phyloP scores from a whole-genome alignment of 2,888 invertebrate genomes.

The Leptinotarsa peninsularis region DNA sequence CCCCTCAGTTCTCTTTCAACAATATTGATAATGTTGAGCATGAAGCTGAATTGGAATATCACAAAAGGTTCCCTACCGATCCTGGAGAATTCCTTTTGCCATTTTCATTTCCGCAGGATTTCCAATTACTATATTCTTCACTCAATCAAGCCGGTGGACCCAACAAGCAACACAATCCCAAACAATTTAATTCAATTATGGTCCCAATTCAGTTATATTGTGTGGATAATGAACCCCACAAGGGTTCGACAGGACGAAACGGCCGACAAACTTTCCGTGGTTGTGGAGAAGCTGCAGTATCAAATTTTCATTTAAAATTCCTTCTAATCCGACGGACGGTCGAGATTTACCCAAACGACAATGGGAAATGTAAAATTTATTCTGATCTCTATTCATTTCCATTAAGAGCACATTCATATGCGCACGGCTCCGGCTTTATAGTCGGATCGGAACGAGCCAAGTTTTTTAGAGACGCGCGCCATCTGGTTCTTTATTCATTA shows the following conservation, averaged over 20 bases:
- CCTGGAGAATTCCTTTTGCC: not conserved
- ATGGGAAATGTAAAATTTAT: conserved; percentile 43
- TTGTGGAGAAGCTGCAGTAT: conserved; percentile 31
- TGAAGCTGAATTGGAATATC: too few relatives aligned
- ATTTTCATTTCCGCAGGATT: not conserved
- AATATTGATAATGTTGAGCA: too few relatives aligned
- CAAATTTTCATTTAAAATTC: conserved; percentile 39
- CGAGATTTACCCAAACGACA: conserved; percentile 21
- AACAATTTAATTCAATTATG: conserved; percentile 39
- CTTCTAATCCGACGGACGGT: conserved; percentile 32
- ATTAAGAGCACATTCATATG: conserved; percentile 50
- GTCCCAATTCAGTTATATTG: conserved; percentile 39
- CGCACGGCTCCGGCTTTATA: conserved; percentile 24
- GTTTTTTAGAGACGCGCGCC: conserved; percentile 21
- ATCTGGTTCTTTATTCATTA: conserved; percentile 20
- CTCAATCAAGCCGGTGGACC: conserved; percentile 5
- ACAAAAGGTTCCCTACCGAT: not conserved
- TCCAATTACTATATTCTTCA: conserved; percentile 15
- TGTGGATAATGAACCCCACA: conserved; percentile 41
- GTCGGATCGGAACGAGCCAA: conserved; percentile 15
- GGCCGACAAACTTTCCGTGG: conserved; percentile 35
- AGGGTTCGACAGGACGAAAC: conserved; percentile 34
- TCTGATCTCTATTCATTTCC: conserved; percentile 52
- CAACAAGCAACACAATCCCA: conserved; percentile 32
- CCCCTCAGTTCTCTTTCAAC: too few relatives aligned